Base-by-base conservation (phyloP, 2,888 invertebrate genomes). In the Tolmerus cingulatus region DNA sequence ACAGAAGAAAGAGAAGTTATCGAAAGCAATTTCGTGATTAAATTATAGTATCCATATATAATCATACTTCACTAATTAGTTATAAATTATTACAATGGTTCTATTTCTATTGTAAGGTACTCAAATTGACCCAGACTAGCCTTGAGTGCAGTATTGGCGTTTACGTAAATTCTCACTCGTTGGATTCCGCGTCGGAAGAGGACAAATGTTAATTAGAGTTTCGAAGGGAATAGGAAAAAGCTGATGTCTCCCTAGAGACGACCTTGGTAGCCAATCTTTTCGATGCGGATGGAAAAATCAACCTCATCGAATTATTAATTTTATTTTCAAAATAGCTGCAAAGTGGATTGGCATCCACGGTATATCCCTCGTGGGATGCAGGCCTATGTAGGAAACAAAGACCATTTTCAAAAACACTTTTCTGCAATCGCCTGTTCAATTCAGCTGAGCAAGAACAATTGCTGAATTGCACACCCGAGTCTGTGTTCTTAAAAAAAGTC, bases 1-100 rank as follows among this genome's bases (percentile, higher is more conserved):
- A 84, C 84, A 84, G 84, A 74, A 84, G 81, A 84, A 84, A 66
- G 66, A 66, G 84, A 84, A 84, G 37, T 84, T 66, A 37, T 40
- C 84, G 74, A 40, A 84, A 84, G 74, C 23, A 66, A 66, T 66
- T 66, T 84, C 43, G 74, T 16, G 19, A 84, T 40, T 37, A 66
- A 66, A 84, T 66, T 84, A 66, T 23, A 66, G n/a, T 37, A 66
- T 19, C n/a, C 51, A 81, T 51, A 55, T 19, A 55, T 19, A 43
- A 27, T 51, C 19, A 19, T 40, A 66, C 27, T 16, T 55, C 81
- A 81, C 55, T 51, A 84, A 84, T 66, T 66, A 84, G 66, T 74
- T 23, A 23, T 84, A 82, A 57, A 34, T 46, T 40, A 66, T 84
- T 81, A 81, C 46, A 81, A 81, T 81, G 55, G 9, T 81, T 81